Evolutionary conservation across 2,888 invertebrate species (phyloP).

Genomic region (Rhimphoctona megacephalus): DNA sequence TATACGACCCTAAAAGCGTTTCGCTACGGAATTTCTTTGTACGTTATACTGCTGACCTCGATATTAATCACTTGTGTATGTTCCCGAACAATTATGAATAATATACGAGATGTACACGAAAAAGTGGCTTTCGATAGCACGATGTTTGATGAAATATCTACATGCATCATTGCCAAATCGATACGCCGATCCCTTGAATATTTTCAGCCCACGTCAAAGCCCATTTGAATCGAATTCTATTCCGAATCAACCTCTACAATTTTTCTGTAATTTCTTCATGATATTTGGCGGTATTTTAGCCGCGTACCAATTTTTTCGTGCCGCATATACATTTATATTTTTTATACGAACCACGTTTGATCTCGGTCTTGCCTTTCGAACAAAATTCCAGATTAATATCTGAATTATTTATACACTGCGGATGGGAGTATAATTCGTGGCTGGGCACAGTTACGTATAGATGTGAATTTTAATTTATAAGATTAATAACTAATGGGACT

Average conservation of each 20-base stretch:
- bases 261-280: neutral
- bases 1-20: neutral
- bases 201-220: neutral
- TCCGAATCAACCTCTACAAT: neutral
- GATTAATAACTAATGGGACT: neutral
- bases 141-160: neutral
- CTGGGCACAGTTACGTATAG: neutral
- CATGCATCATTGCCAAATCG: neutral
- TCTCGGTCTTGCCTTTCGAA: too few species aligned
- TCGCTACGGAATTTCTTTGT: neutral
- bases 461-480: neutral
- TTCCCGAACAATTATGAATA: slow-evolving; percentile 6
- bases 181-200: neutral
- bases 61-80: neutral
- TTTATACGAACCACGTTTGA: neutral
- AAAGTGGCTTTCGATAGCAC: neutral
- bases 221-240: neutral
- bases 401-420: neutral
- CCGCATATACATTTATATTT: neutral
- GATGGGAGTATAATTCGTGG: neutral
- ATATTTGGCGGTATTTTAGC: neutral
- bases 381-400: neutral
- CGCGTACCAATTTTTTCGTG: neutral
- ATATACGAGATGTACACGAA: neutral
- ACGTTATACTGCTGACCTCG: neutral